phyloP scores from a whole-genome alignment of 2,888 invertebrate genomes.

The Sthenelais limicola region DNA sequence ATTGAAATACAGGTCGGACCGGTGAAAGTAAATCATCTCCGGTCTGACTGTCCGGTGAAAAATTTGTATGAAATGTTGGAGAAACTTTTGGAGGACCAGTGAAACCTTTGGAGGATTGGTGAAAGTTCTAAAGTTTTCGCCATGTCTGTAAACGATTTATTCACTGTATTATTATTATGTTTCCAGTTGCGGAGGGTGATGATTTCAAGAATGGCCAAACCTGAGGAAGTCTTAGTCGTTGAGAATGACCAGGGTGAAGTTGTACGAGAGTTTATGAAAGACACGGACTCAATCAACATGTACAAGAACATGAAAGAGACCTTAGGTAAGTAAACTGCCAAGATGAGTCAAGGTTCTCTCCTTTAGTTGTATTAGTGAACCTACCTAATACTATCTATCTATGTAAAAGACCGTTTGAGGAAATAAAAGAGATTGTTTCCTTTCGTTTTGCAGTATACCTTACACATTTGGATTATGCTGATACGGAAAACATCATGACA shows the following conservation, averaged over 20 bases:
- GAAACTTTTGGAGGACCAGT: too few species aligned
- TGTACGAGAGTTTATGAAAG: conserved; percentile 99
- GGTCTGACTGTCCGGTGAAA: too few species aligned
- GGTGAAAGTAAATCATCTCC: too few species aligned
- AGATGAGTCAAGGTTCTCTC: neutral
- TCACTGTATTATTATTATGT: neutral
- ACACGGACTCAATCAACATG: conserved; percentile 98
- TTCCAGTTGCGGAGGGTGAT: conserved; percentile 89
- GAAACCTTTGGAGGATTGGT: too few species aligned
- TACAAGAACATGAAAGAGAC: conserved; percentile 98
- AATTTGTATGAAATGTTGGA: too few species aligned
- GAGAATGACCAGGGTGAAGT: conserved; percentile 99
- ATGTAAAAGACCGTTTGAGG: neutral
- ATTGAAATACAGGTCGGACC: too few species aligned
- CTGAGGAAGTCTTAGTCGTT: conserved; percentile 98
- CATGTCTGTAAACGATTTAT: too few species aligned
- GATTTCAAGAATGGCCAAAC: conserved; percentile 99
- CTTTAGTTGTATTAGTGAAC: neutral
- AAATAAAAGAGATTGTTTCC: neutral
- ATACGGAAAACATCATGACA: conserved; percentile 99
- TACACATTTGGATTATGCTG: conserved; percentile 97
- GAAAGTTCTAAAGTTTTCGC: too few species aligned
- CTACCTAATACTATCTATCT: too few species aligned
- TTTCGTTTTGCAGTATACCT: conserved; percentile 82
- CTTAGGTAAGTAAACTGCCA: conserved; percentile 61